A percentile compares a stretch with the other conserved stretches of the same genome.
phyloP scores from a whole-genome alignment of 2,797 vertebrate genomes.

The Pitangus sulphuratus region DNA sequence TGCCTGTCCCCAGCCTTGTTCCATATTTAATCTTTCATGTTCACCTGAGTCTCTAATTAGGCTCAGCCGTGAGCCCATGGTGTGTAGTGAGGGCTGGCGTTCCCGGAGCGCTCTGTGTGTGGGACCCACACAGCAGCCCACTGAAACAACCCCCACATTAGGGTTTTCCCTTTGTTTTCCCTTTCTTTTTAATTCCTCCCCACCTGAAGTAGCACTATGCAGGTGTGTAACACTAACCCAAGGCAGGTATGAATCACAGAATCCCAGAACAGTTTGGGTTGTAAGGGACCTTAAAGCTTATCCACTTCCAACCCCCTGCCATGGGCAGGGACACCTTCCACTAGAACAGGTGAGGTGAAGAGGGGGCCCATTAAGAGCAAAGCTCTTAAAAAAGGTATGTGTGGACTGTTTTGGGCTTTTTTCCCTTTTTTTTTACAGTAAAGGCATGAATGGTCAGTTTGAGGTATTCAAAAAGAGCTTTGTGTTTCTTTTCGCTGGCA shows the following conservation, averaged over 20 bases:
- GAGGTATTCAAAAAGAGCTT: neutral
- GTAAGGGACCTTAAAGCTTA: neutral
- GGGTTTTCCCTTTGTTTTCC: neutral
- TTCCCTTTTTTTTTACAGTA: neutral
- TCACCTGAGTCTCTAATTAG: neutral
- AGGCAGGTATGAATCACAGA: neutral
- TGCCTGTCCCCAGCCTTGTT: neutral
- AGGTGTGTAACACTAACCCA: neutral
- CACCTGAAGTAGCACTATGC: neutral
- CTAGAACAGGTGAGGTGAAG: no score
- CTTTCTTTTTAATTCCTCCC: neutral
- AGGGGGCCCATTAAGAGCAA: rapidly evolving
- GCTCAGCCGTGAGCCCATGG: neutral
- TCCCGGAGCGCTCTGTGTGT: rapidly evolving
- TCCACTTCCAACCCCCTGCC: neutral
- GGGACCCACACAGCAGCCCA: neutral
- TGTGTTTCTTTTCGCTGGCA: neutral
- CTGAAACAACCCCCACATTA: neutral
- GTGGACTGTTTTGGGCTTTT: no score
- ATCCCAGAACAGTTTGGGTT: neutral
- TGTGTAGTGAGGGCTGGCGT: rapidly evolving
- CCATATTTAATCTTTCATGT: neutral
- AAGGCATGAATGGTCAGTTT: neutral
- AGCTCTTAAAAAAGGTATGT: neutral
- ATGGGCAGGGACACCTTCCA: neutral